phyloP scores from a whole-genome alignment of 2,113 vertebrate genomes.

The Cryptomyrus ogoouensis region DNA sequence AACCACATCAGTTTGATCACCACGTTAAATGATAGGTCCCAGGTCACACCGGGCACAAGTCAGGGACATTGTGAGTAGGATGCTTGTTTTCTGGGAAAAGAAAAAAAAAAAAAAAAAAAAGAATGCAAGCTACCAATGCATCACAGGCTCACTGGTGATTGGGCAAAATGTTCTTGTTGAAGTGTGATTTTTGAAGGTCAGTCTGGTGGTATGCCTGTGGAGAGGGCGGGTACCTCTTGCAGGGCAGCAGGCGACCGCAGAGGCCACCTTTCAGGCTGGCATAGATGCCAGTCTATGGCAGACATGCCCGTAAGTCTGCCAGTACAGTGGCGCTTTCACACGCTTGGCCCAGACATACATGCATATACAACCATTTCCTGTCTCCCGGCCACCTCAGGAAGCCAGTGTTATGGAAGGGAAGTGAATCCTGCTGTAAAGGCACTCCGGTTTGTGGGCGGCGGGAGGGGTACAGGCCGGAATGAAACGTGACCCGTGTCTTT shows the following conservation, averaged over 20 bases:
- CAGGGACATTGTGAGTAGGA: not conserved
- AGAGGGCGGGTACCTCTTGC: not conserved
- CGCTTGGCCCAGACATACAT: not conserved
- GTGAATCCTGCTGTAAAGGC: conserved; percentile 48
- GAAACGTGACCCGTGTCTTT: conserved; percentile 5
- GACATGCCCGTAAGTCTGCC: not conserved
- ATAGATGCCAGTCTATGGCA: not conserved
- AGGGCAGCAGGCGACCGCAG: not conserved
- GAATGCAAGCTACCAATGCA: not conserved
- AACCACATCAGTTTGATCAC: not conserved
- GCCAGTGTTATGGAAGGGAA: conserved; percentile 54
- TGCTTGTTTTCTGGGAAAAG: not conserved
- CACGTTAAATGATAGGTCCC: not conserved
- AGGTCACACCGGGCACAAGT: not conserved
- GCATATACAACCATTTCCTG: not conserved
- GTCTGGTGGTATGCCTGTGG: not conserved
- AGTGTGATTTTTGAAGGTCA: not conserved
- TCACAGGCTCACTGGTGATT: not conserved
- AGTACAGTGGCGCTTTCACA: not conserved
- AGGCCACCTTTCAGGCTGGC: not conserved
- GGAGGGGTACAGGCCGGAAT: conserved; percentile 30
- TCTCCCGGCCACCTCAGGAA: conserved; percentile 46
- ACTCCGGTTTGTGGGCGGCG: not conserved
- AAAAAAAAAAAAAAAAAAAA: not conserved
- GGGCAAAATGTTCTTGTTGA: not conserved